These are phyloP conservation scores for Gallinago stenura DNA, from an alignment of 2,797 vertebrate genomes.

Conservation along the genomic window DNA sequence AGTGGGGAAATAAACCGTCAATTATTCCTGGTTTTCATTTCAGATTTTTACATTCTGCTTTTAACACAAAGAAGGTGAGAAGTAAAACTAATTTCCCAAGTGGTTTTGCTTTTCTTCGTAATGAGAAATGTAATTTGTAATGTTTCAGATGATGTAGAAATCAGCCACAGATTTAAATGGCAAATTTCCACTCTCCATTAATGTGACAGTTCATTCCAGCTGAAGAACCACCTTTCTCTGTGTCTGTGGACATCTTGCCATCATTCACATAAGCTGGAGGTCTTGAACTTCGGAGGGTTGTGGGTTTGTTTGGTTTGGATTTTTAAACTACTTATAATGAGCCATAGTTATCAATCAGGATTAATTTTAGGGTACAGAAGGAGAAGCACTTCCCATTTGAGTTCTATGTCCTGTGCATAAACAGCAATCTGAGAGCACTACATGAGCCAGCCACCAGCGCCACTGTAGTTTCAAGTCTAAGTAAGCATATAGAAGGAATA, in stretches of 20 bases:
- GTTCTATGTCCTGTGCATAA: not conserved
- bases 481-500: not conserved
- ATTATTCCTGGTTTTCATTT: constrained; percentile 13
- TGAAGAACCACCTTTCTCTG: not conserved
- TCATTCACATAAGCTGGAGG: not conserved
- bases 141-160: constrained; percentile 29
- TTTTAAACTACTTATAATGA: not conserved
- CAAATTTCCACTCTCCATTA: not conserved
- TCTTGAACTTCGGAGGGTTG: not conserved
- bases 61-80: constrained; percentile 35
- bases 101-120: constrained; percentile 40
- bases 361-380: not conserved
- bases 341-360: not conserved
- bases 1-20: not conserved
- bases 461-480: not conserved
- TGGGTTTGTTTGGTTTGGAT: not conserved
- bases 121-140: constrained; percentile 20
- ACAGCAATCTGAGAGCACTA: not conserved
- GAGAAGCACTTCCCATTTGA: not conserved
- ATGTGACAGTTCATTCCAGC: not conserved
- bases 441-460: not conserved
- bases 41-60: constrained; percentile 22
- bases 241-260: not conserved
- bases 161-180: constrained; percentile 2
- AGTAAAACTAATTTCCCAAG: constrained; percentile 52